A percentile compares a stretch with the other conserved stretches of the same genome.
Evolutionary conservation across 2,113 vertebrate species (phyloP).

Genomic region (Romanogobio albipinnatus): DNA sequence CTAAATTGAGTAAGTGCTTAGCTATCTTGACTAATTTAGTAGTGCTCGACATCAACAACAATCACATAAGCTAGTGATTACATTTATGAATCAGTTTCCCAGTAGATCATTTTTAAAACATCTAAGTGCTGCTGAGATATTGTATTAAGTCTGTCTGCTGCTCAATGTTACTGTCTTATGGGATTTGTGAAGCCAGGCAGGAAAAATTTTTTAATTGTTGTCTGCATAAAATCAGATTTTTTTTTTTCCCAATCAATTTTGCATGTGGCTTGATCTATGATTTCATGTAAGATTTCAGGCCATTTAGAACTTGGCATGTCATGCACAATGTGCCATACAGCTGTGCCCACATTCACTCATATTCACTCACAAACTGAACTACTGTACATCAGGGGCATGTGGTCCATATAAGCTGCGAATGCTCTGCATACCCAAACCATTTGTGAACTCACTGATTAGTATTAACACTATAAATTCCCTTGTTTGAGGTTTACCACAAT

Average conservation of each 20-base stretch:
- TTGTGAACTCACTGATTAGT: no score
- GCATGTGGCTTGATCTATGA: not conserved
- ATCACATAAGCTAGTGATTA: not conserved
- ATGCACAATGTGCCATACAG: not conserved
- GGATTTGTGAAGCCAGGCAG: not conserved
- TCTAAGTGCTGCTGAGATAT: not conserved
- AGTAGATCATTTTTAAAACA: not conserved
- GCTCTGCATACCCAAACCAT: no score
- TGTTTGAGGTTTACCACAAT: no score
- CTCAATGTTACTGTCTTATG: not conserved
- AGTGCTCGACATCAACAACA: not conserved
- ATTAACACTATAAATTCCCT: no score
- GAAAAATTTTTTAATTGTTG: not conserved
- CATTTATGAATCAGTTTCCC: conserved; percentile 21
- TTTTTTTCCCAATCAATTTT: not conserved
- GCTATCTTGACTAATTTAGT: conserved; percentile 26
- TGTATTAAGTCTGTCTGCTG: not conserved
- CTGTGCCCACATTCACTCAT: not conserved
- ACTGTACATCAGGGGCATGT: not conserved
- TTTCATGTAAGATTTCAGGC: conserved; percentile 1
- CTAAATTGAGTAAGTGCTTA: not conserved
- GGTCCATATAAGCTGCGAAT: no score
- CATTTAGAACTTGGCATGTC: not conserved
- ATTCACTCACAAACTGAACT: not conserved
- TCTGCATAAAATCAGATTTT: not conserved